phyloP scores from a whole-genome alignment of 2,113 vertebrate species.

The Fulmarus glacialis region DNA sequence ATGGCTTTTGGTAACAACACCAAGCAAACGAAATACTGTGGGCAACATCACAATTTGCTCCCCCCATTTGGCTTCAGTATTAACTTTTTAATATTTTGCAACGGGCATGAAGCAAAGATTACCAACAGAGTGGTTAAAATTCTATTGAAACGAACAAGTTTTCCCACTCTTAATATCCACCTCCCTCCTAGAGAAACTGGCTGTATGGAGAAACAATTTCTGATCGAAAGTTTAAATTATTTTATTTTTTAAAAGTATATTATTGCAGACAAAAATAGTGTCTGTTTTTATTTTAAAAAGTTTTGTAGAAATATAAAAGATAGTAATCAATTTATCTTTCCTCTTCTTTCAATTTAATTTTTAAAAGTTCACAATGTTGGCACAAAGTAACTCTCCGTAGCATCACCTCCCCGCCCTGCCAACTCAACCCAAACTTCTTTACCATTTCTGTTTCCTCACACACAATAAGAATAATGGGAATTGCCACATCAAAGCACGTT shows the following conservation, averaged over 20 bases:
- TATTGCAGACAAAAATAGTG: not conserved
- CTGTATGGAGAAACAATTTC: not conserved
- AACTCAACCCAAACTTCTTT: not conserved
- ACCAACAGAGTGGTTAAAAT: not conserved
- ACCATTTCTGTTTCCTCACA: not conserved
- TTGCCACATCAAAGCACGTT: not conserved
- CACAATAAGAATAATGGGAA: not conserved
- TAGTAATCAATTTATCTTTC: not conserved
- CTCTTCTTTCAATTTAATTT: not conserved
- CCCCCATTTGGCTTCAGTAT: not conserved
- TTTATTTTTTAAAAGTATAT: not conserved
- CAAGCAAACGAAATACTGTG: not conserved
- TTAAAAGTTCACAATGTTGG: not conserved
- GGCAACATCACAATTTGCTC: not conserved
- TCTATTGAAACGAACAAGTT: not conserved
- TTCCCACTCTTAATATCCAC: not conserved
- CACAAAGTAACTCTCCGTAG: not conserved
- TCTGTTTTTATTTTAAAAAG: not conserved
- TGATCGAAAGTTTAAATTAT: not conserved
- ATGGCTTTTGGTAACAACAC: not conserved
- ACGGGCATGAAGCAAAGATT: not conserved
- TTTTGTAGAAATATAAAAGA: not conserved
- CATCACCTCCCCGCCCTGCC: rapidly evolving
- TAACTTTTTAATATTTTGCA: not conserved
- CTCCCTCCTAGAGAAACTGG: not conserved